Conservation (phyloP, 1,140 invertebrate genomes). For the Eumaeus atala region DNA sequence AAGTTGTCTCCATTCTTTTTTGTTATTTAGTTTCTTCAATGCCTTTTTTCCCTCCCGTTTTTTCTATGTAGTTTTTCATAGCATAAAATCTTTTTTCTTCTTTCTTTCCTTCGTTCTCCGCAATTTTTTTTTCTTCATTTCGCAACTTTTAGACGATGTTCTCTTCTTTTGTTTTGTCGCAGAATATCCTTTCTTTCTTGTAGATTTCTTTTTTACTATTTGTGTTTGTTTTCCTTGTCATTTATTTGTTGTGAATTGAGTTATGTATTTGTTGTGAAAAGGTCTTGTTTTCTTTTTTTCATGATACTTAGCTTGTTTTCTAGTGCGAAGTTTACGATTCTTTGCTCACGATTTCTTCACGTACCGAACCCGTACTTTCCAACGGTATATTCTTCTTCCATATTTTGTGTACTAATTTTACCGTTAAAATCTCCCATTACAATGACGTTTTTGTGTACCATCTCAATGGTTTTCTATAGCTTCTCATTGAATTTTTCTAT, state of each 20-base stretch:
- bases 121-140: too few relatives aligned
- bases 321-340: conserved; percentile 26
- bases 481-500: too few relatives aligned
- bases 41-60: too few relatives aligned
- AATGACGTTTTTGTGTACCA: neutral
- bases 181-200: conserved; percentile 23
- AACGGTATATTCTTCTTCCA: conserved; percentile 26
- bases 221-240: conserved; percentile 17
- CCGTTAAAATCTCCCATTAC: conserved; percentile 29
- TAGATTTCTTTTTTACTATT: conserved; percentile 17
- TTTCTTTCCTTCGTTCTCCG: too few relatives aligned
- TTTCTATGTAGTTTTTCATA: too few relatives aligned
- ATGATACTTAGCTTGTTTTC: conserved; percentile 27
- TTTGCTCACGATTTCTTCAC: conserved; percentile 25
- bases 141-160: too few relatives aligned
- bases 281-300: conserved; percentile 26
- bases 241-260: conserved; percentile 5
- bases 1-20: too few relatives aligned
- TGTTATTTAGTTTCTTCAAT: too few relatives aligned
- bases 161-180: conserved; percentile 21
- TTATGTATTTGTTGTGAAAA: conserved; percentile 15
- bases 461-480: too few relatives aligned
- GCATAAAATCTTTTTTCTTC: too few relatives aligned
- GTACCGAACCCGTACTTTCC: conserved; percentile 24
- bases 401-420: conserved; percentile 23